phyloP scores from a whole-genome alignment of 2,113 vertebrate genomes.

The Serranochromis macrocephalus region DNA sequence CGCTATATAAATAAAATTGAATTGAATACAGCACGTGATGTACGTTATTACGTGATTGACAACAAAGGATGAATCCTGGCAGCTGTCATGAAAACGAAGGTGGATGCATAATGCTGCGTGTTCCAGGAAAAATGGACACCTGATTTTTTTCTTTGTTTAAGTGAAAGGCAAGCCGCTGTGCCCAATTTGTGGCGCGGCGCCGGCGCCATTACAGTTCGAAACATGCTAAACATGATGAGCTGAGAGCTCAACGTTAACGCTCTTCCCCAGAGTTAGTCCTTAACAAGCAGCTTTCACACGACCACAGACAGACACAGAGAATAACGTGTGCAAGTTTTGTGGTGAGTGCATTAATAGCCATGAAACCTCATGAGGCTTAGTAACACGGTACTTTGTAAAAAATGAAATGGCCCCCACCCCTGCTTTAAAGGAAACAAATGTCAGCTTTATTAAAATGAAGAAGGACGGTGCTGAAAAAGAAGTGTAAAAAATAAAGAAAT shows the following conservation, averaged over 20 bases:
- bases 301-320: not conserved
- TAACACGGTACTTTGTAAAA: not conserved
- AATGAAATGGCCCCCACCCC: not conserved
- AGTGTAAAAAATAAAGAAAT: not conserved
- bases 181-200: accelerated
- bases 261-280: not conserved
- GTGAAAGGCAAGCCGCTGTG: not conserved
- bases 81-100: not conserved
- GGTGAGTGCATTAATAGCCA: not conserved
- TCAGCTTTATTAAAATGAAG: not conserved
- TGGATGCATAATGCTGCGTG: accelerated
- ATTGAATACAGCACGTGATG: not conserved
- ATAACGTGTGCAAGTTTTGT: not conserved
- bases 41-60: accelerated
- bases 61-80: not conserved
- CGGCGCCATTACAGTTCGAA: accelerated
- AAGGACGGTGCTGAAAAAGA: not conserved
- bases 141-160: not conserved
- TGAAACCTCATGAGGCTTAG: not conserved
- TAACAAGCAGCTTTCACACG: not conserved
- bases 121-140: not conserved
- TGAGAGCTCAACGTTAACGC: not conserved
- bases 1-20: not conserved
- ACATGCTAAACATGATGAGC: not conserved
- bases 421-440: not conserved